Evolutionary conservation across 2,113 vertebrate genomes (phyloP), one percentile per base, ranked within the genome.

Genomic region (Tupaia tana): DNA sequence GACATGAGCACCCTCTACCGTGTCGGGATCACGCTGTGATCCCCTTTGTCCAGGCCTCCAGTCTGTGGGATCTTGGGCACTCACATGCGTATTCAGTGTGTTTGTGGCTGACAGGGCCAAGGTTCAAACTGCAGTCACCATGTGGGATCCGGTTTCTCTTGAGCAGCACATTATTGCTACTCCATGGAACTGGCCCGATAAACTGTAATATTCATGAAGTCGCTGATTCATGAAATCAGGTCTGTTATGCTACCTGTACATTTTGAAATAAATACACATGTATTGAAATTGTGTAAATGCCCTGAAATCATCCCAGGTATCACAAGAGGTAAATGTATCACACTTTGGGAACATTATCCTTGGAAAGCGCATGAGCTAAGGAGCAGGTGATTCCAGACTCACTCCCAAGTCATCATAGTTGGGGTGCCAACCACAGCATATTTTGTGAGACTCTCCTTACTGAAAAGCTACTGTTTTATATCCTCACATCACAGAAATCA

Each of bases 201-300:
- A 43, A 43, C 43, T 43, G 43, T 27, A 81, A 80, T 93, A 78
- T 69, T 77, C 15, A 78, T 78, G 77, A 96, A 95, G 71, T 94
- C 56, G 67, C 29, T n/a, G 66, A 78, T 69, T 75, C 70, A 80
- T 2, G 25, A 93, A 89, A 89, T 84, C 4, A 56, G 58, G 22
- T 91, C 58, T 71, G 27, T 80, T 86, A 67, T 27, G 19, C 29
- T 93, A 56, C 27, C 61, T 67, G 14, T 78, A 61, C 27, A 22
- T 58, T 93, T 89, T 74, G 67, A 79, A 82, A 77, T 86, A 73
- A 89, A 71, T 22, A 29, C 1, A 19, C 0, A 27, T 7, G 54
- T 80, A 22, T 27, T 69, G 78, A 70, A 75, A 78, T 63, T 70
- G 54, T 85, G 3, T 66, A n/a, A 80, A 66, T 84, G 29, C 77